These are phyloP conservation scores for Brachionus sp. DNA, from an alignment of 1,140 invertebrate species.

Conservation along the genomic window DNA sequence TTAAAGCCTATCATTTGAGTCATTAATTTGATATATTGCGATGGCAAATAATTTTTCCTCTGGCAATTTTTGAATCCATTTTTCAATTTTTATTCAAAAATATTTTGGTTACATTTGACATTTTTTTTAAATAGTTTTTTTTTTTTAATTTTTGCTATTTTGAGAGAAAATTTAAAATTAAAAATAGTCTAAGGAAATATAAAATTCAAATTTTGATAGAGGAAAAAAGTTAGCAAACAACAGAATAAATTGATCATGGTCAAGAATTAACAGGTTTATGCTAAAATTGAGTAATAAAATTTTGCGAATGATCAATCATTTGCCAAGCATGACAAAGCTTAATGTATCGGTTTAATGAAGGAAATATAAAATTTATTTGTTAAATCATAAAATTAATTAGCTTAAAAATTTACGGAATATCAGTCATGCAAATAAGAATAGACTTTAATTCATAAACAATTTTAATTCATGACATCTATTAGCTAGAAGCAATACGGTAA, in stretches of 20 bases:
- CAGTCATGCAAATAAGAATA: not conserved
- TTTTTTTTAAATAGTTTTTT: too few species aligned
- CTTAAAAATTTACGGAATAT: not conserved
- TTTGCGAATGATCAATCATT: not conserved
- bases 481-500: not conserved
- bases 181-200: not conserved
- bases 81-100: not conserved
- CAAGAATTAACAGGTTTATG: not conserved
- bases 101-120: not conserved
- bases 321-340: not conserved
- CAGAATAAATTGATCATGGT: not conserved
- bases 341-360: not conserved
- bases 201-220: too few species aligned
- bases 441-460: not conserved
- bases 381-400: not conserved
- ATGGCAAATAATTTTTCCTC: not conserved
- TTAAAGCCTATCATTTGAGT: not conserved
- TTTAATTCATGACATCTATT: not conserved
- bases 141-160: too few species aligned
- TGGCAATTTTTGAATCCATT: not conserved
- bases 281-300: not conserved
- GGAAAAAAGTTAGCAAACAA: not conserved
- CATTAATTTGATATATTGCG: not conserved
- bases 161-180: not conserved
- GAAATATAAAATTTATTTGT: not conserved